Evolutionary conservation across 2,113 vertebrate species (phyloP), one percentile per base, ranked within the genome.

Genomic region (Talpa occidentalis): DNA sequence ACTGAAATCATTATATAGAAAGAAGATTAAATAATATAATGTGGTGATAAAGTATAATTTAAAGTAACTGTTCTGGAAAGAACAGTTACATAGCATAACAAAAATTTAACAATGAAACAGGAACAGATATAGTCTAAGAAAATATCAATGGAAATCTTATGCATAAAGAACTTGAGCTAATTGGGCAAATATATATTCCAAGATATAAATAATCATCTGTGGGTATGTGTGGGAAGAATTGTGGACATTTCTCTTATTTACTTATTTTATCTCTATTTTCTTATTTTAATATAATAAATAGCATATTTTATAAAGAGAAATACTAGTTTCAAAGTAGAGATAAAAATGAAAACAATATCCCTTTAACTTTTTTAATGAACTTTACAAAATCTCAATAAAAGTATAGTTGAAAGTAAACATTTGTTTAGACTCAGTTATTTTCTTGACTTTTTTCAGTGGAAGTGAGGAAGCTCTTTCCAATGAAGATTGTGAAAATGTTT

Each of bases 401-500:
- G 66, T 88, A 64, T 73, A 66, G 21, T 35, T 80, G 83, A 84
- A 86, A 49, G 11, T 21, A 60, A 95, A 35, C 1, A 11, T 78
- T 78, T 95, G 10, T 47, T 97, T 82, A 67, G 62, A 73, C 69
- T 98, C 3, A 94, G 24, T 42, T 97, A 69, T 96, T 96, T 97
- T 98, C 70, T 97, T 97, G 76, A 72, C 93, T 98, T 86, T 98
- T 98, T 14, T 52, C 98, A 99, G 99, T 98, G 99, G 99, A 81
- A 99, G 99, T 10, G 99, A 99, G 98, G 99, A 99, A 95, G 99
- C 99, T 69, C 98, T 99, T 97, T 99, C 99, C 19, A 99, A 99
- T 52, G 99, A 99, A 98, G 99, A 99, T 98, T 99, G 99, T 96
- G 99, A 99, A 98, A 99, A 99, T 62, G 99, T 99, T 84, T 99